Evolutionary conservation across 2,888 invertebrate species (phyloP).

Genomic region (Drosophila acutilabella): DNA sequence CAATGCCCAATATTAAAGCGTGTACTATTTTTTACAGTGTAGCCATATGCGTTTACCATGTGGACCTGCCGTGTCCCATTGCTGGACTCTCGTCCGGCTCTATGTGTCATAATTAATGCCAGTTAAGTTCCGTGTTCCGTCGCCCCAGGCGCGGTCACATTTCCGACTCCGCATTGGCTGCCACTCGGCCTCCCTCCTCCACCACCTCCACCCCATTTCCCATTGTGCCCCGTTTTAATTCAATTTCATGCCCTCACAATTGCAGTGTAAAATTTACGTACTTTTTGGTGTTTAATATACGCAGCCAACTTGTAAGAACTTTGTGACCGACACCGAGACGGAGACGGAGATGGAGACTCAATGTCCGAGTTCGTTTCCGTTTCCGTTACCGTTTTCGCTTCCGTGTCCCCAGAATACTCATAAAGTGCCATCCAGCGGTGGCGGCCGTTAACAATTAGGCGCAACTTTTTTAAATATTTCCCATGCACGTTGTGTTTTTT

Average conservation of each 20-base stretch:
- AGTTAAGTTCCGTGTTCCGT: conserved; percentile 73
- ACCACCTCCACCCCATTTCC: background rate
- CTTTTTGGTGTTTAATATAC: conserved; percentile 48
- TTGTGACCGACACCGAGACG: background rate
- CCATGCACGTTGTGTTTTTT: conserved; percentile 10
- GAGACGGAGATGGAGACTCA: background rate
- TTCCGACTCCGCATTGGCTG: conserved; percentile 38
- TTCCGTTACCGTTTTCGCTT: background rate
- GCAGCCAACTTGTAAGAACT: conserved; percentile 25
- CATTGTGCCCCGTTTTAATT: conserved; percentile 61
- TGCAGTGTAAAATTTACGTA: conserved; percentile 60
- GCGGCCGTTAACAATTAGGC: conserved; percentile 73
- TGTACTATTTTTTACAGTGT: too few species aligned
- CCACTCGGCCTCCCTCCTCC: conserved; percentile 8
- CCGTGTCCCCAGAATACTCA: conserved; percentile 54
- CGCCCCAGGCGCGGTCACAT: conserved; percentile 65
- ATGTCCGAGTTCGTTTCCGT: too few species aligned
- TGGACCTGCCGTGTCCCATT: conserved; percentile 54
- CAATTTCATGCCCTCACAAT: conserved; percentile 62
- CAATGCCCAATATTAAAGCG: too few species aligned
- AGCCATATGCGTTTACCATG: conserved; percentile 46
- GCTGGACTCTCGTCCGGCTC: conserved; percentile 29
- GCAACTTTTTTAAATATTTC: conserved; percentile 67
- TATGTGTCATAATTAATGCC: conserved; percentile 77
- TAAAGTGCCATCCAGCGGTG: conserved; percentile 69